These are phyloP conservation scores for Eudemis profundana DNA, from an alignment of 2,888 invertebrate genomes.

Conservation along the genomic window DNA sequence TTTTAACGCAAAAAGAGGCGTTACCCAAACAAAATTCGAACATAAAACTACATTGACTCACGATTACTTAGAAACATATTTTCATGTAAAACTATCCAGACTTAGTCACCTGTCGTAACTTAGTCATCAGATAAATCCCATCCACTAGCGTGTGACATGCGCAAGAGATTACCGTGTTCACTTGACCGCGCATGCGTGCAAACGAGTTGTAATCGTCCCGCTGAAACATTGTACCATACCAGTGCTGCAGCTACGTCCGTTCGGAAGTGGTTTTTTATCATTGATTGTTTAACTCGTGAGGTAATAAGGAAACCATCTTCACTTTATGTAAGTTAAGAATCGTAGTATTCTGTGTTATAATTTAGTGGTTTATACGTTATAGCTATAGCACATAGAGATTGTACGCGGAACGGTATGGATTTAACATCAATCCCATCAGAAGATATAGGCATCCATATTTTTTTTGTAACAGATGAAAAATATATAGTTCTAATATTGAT, in stretches of 20 bases:
- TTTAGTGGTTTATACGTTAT: background rate
- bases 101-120: constrained; percentile 23
- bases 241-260: constrained; percentile 46
- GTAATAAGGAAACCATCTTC: constrained; percentile 41
- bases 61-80: background rate
- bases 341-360: constrained; percentile 1
- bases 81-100: background rate
- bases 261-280: constrained; percentile 50
- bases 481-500: too few species aligned
- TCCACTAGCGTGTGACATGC: constrained; percentile 54
- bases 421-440: background rate
- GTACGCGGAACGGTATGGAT: background rate
- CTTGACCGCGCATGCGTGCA: constrained; percentile 50
- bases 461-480: too few species aligned
- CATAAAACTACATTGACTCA: background rate
- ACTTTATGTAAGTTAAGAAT: constrained; percentile 23
- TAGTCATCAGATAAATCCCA: constrained; percentile 17
- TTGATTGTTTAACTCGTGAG: constrained; percentile 51
- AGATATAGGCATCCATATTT: too few species aligned
- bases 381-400: background rate
- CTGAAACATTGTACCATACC: too few species aligned
- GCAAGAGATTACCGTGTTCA: constrained; percentile 49
- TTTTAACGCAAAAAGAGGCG: too few species aligned
- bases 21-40: too few species aligned
- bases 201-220: too few species aligned